Base-by-base conservation (phyloP, 1,140 invertebrate genomes). In the Drosophila erecta region DNA sequence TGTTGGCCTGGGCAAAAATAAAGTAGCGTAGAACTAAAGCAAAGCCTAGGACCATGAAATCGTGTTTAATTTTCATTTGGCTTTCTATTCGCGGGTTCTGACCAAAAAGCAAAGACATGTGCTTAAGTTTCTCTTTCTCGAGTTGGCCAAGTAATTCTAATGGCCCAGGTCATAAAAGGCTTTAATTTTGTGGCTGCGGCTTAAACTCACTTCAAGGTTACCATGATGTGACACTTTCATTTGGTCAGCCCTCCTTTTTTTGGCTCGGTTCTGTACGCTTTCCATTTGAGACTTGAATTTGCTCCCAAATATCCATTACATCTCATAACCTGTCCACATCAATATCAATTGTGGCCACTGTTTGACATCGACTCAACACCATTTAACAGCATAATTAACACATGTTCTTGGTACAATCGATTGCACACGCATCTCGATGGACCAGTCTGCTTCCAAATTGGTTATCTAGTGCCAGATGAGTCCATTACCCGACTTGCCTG, bases 1-100 rank as follows among this genome's bases (percentile, higher is more conserved):
- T 60, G 56, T 73, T 71, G 47, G 22, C 11, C 20, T 41, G 59
- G 78, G 58, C 55, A 49, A 65, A 80, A 86, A 73, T 87, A 83
- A 87, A 87, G 83, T 79, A 87, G 84, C 37, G 84, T 87, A 87
- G 84, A 87, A 87, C 83, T 84, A 83, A 79, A 89, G 71, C 76
- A 77, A 79, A 83, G 53, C 53, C 67, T 78, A 89, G 86, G 81
- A 77, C 62, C 72, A 66, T 73, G 84, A 84, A 89, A 87, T 79
- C 78, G 83, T 89, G 73, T 79, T 81, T 76, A 86, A 83, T 86
- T 84, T 86, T 77, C 61, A 49, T 57, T 55, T 62, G 74, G 83
- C 83, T 86, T 86, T 86, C 83, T 86, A 79, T 81, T 85, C 58
- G 64, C 56, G 43, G 35, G 61, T 55, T 79, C 56, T 79, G 60